Base-by-base conservation (phyloP, 2,797 vertebrate species). In the Sitta carolinensis region DNA sequence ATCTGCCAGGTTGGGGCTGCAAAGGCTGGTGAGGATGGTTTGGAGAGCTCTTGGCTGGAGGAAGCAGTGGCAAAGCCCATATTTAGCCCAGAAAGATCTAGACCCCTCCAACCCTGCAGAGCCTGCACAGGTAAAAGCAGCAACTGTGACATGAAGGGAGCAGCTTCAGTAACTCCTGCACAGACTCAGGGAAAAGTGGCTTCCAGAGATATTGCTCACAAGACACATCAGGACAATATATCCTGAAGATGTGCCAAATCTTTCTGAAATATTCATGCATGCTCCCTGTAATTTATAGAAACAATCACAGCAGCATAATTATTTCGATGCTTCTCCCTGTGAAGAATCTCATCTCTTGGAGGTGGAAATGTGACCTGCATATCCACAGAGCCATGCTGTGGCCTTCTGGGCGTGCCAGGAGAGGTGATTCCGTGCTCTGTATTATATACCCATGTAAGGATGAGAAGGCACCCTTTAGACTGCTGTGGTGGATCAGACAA, bases 231-330 rank as follows among this genome's bases (percentile, higher is more conserved):
- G 82, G 67, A 38, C 75, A 89, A 83, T 80, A 40, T 3, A 61
- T 90, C 89, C 54, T 64, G 20, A 85, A 58, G 76, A 85, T 58
- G 66, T 94, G 87, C 69, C 79, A 89, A 15, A 58, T 85, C 42
- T 54, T 3, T 70, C 89, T 91, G 77, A 93, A 95, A 87, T 89
- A 89, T 92, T 96, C 47, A 86, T 68, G 79, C 13, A 3, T 3
- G 27, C 51, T 94, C 66, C 62, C 76, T 68, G 81, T 92, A 81
- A 95, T 87, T 95, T 95, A 93, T 72, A 63, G 87, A 85, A 96
- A 89, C 27, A 61, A 87, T 80, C 27, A 36, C 64, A 85, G 84
- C 50, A 85, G 87, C 36, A 32, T 87, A 80, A 91, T 93, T 68
- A 80, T 91, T 51, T 74, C 11, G 13, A 32, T 81, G 43, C 48